Evolutionary conservation across 1,140 invertebrate genomes (phyloP).

Genomic region (Lordiphosa clarofinis): DNA sequence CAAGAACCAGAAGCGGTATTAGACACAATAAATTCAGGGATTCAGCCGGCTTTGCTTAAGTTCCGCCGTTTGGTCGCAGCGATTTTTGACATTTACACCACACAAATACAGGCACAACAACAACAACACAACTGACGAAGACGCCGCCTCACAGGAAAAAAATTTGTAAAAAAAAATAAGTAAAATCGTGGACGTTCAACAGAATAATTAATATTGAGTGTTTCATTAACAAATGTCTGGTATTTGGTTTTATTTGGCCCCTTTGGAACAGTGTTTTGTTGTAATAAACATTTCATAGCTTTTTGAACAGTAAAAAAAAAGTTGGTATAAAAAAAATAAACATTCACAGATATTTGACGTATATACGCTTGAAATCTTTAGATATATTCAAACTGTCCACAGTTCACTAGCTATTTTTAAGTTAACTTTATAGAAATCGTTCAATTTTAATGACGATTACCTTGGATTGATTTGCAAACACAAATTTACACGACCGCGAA

Average conservation of each 20-base stretch:
- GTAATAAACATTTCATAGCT: too few species aligned
- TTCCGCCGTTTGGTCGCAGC: not conserved
- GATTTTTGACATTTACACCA: not conserved
- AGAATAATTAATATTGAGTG: not conserved
- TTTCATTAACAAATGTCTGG: conserved; percentile 1
- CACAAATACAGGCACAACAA: conserved; percentile 22
- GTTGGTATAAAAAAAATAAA: too few species aligned
- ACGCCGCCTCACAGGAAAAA: conserved; percentile 19
- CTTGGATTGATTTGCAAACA: conserved; percentile 79
- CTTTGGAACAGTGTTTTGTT: too few species aligned
- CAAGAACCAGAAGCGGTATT: conserved; percentile 25
- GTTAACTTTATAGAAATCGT: conserved; percentile 31
- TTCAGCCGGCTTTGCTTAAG: not conserved
- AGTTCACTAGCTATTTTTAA: conserved; percentile 2
- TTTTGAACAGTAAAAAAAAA: too few species aligned
- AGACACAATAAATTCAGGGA: not conserved
- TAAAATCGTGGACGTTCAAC: not conserved
- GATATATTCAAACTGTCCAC: too few species aligned
- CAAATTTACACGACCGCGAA: conserved; percentile 79
- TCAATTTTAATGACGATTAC: conserved; percentile 64
- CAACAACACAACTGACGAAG: conserved; percentile 14
- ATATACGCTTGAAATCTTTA: too few species aligned
- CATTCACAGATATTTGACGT: too few species aligned
- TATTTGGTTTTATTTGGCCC: conserved; percentile 11
- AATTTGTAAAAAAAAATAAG: conserved; percentile 23